These are phyloP conservation scores for Drosophila demipolita DNA, from an alignment of 2,888 invertebrate species.

Conservation along the genomic window DNA sequence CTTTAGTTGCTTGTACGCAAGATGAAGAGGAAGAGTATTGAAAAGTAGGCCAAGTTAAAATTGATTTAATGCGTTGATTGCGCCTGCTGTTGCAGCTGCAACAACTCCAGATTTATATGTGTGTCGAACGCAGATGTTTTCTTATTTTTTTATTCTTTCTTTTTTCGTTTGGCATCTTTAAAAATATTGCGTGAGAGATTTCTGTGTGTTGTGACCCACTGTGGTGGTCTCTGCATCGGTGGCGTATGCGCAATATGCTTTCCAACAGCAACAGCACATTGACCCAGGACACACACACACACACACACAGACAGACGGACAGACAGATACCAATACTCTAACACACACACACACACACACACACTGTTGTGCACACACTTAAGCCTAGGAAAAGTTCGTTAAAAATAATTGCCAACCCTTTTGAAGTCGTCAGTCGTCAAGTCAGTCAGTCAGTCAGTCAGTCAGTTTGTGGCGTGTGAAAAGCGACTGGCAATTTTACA, in stretches of 20 bases:
- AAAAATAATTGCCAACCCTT: constrained; percentile 73
- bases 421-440: constrained; percentile 18
- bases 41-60: constrained; percentile 83
- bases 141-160: constrained; percentile 15
- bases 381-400: constrained; percentile 59
- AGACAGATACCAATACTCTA: constrained; percentile 6
- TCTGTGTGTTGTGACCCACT: constrained; percentile 19
- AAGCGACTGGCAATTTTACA: constrained; percentile 38
- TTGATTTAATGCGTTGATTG: constrained; percentile 81
- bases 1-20: constrained; percentile 16
- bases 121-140: constrained; percentile 56
- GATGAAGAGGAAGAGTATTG: not conserved
- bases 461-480: constrained; percentile 46
- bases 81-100: constrained; percentile 47
- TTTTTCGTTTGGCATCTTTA: constrained; percentile 34
- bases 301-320: constrained; percentile 9
- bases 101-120: constrained; percentile 62
- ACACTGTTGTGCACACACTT: constrained; percentile 2
- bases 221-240: not conserved
- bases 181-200: constrained; percentile 30
- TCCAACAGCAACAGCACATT: constrained; percentile 57
- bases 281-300: constrained; percentile 56
- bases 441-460: constrained; percentile 1
- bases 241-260: constrained; percentile 62
- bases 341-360: constrained; percentile 1